A percentile compares a stretch with the other conserved stretches of the same genome.
These are phyloP conservation scores for Recurvirostra avosetta DNA, from an alignment of 2,113 vertebrate species.

Conservation along the genomic window DNA sequence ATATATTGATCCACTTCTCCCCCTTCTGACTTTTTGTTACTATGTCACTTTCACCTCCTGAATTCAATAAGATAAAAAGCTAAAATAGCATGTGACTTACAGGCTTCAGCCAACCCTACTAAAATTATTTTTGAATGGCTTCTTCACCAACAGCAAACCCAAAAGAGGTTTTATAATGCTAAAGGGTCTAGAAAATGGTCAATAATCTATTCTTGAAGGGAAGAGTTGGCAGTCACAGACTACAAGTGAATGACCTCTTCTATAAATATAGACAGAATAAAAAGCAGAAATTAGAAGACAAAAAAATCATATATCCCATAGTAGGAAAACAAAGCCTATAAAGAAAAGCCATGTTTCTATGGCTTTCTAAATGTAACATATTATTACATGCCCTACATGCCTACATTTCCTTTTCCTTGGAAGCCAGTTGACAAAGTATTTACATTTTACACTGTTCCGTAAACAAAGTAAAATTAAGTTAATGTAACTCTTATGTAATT, in stretches of 20 bases:
- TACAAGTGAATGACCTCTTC: background rate
- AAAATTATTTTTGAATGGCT: conserved; percentile 14
- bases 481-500: background rate
- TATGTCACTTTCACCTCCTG: conserved; percentile 37
- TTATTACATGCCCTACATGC: background rate
- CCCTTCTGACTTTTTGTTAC: conserved; percentile 51
- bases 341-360: background rate
- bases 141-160: background rate
- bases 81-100: background rate
- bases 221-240: background rate
- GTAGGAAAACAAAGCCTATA: background rate
- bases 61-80: conserved; percentile 28
- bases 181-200: background rate
- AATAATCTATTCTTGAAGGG: background rate
- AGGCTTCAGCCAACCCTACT: background rate
- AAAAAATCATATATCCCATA: background rate
- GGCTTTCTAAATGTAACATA: background rate
- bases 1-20: conserved; percentile 43
- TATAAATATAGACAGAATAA: background rate
- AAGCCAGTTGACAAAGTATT: background rate
- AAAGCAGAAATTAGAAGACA: background rate
- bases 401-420: background rate
- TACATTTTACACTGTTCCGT: background rate
- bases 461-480: background rate
- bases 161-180: background rate